Base-by-base conservation (phyloP, 2,113 vertebrate genomes). In the Crotophaga sulcirostris region DNA sequence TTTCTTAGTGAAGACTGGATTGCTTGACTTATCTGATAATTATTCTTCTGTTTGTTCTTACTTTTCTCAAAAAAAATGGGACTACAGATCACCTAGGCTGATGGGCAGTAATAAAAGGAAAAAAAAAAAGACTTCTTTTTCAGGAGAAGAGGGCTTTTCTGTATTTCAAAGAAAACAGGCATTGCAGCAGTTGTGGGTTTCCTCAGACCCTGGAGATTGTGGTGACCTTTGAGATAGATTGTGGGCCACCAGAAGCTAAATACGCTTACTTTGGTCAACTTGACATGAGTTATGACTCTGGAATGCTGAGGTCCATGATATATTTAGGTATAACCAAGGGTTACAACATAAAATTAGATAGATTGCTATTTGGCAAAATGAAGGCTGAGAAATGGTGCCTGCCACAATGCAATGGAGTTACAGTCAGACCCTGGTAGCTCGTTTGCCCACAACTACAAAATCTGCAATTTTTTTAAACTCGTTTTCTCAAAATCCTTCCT, bases 251-350 rank as follows among this genome's bases (percentile, higher is more conserved):
- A 92, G 81, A 89, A 89, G 89, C 51, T 94, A 87, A 97, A 95
- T 85, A 44, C 80, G 80, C 66, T 91, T 69, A 54, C 80, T 84
- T 85, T 70, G 90, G 88, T 94, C 83, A 90, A 70, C 23, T 51
- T n/a, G 5, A 52, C 55, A 31, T 94, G 88, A 96, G 25, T 92
- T 96, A 92, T 40, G 72, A 29, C 72, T 67, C 74, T 89, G 94
- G 82, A 95, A 95, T 94, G 85, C 54, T 91, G 93, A 94, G 88
- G 69, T 49, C 68, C 89, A 3, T 73, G 64, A 88, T 96, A 83
- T 97, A 96, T 96, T 96, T 97, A 96, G 96, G 93, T 95, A 92
- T 92, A 96, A 97, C 56, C 6, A 95, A 90, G 0, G 7, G 60
- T 51, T 96, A 23, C 88, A 95, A 89, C 88, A 90, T 93, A 29